Conservation (phyloP, 2,888 invertebrate genomes). For the Oligia fasciuncula region DNA sequence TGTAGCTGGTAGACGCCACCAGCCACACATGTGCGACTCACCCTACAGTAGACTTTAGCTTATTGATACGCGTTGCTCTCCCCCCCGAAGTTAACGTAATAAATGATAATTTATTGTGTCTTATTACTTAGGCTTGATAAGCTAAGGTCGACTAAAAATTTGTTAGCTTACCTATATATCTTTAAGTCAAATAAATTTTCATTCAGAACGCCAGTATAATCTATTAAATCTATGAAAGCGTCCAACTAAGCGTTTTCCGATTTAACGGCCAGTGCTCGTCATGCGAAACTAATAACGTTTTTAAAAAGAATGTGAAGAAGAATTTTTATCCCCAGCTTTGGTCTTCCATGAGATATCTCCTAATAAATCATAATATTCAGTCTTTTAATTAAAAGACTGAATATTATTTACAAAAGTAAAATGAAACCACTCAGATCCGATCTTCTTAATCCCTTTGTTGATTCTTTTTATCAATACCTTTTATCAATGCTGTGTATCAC, state of each 20-base stretch:
- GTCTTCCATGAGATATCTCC: neutral
- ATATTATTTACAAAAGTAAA: neutral
- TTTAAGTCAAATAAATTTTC: neutral
- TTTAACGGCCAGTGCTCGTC: slow-evolving; percentile 38
- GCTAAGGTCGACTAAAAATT: neutral
- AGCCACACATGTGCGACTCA: neutral
- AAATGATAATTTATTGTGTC: neutral
- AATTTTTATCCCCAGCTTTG: slow-evolving; percentile 15
- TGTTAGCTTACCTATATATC: neutral
- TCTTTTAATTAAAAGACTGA: too few relatives aligned
- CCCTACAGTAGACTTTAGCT: neutral
- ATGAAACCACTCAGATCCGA: neutral
- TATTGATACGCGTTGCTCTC: neutral
- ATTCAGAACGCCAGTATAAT: slow-evolving; percentile 11
- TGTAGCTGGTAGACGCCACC: too few relatives aligned
- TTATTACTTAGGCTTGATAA: neutral
- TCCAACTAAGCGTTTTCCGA: slow-evolving; percentile 47
- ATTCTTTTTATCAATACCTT: neutral
- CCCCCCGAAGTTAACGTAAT: too few relatives aligned
- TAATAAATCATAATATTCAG: neutral
- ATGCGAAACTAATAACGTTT: slow-evolving; percentile 52
- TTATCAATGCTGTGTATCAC: too few relatives aligned
- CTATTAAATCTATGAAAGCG: slow-evolving; percentile 24
- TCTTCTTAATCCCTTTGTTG: neutral
- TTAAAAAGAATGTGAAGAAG: slow-evolving; percentile 31